Percentiles rank a stretch among this genome's conserved stretches.
Conservation (phyloP, 2,113 vertebrate genomes). For the Channa maculata region DNA sequence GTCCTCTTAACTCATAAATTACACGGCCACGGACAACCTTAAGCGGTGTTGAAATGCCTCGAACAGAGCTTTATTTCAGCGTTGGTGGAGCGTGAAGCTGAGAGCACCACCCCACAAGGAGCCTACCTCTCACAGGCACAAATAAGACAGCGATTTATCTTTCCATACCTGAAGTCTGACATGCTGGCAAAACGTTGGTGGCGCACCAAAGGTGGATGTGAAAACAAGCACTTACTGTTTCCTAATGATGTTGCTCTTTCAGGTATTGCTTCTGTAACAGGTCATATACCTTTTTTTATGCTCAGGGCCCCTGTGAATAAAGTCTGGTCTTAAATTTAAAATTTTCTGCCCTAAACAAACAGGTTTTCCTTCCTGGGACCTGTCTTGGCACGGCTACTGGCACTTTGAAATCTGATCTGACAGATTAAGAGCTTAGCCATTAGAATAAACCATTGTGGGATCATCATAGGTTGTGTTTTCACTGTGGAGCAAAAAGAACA, state of each 20-base stretch:
- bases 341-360: constrained; percentile 65
- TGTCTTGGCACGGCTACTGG: constrained; percentile 71
- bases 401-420: constrained; percentile 79
- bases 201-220: constrained; percentile 59
- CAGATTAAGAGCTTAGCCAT: constrained; percentile 79
- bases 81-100: constrained; percentile 79
- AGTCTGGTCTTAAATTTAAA: constrained; percentile 65
- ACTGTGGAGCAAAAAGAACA: constrained; percentile 15
- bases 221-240: constrained; percentile 69
- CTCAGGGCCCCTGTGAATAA: constrained; percentile 42
- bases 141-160: constrained; percentile 75
- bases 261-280: constrained; percentile 57
- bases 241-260: constrained; percentile 58
- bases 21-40: constrained; percentile 82
- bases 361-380: constrained; percentile 74
- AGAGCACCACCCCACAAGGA: constrained; percentile 80
- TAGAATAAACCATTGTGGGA: constrained; percentile 78
- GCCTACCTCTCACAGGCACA: constrained; percentile 71
- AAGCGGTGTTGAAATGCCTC: constrained; percentile 85
- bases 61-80: constrained; percentile 85
- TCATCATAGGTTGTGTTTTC: constrained; percentile 61
- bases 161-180: constrained; percentile 78
- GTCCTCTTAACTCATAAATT: constrained; percentile 83
- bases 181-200: constrained; percentile 62
- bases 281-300: constrained; percentile 33